Conservation (phyloP, 1,140 invertebrate genomes). For the Ridgeia piscesae region DNA sequence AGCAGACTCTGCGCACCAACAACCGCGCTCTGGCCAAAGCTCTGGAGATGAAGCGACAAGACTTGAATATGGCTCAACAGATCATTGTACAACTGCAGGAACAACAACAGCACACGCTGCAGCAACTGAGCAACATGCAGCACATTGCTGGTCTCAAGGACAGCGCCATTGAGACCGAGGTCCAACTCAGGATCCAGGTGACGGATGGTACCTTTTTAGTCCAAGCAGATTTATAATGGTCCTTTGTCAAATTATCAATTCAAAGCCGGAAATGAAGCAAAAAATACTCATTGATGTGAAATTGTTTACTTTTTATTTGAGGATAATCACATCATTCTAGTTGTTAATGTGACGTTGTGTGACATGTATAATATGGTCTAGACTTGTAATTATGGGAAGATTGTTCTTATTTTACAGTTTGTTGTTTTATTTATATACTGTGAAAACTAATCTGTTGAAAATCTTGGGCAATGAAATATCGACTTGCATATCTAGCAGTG, state of each 20-base stretch:
- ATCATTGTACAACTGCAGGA: slow-evolving; percentile 3
- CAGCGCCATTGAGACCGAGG: slow-evolving; percentile 6
- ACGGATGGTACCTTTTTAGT: neutral
- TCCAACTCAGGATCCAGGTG: slow-evolving; percentile 14
- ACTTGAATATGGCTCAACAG: neutral
- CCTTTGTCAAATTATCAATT: neutral
- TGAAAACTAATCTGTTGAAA: no score
- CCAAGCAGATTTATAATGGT: neutral
- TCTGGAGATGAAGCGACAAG: neutral
- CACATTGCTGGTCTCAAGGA: slow-evolving; percentile 12
- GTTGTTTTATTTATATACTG: no score
- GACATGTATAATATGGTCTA: no score
- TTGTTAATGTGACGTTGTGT: no score
- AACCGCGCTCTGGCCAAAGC: slow-evolving; percentile 10
- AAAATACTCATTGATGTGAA: no score
- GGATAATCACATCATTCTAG: no score
- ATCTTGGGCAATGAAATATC: no score
- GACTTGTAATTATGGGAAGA: no score
- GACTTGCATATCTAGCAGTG: no score
- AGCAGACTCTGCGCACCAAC: slow-evolving; percentile 14
- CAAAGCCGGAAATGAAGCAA: no score
- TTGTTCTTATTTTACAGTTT: no score
- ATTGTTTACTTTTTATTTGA: no score
- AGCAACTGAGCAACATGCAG: neutral
- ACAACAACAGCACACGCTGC: neutral